Evolutionary conservation across 2,888 invertebrate species (phyloP), one percentile per base, ranked within the genome.

Genomic region (Hirudinaria manillensis): DNA sequence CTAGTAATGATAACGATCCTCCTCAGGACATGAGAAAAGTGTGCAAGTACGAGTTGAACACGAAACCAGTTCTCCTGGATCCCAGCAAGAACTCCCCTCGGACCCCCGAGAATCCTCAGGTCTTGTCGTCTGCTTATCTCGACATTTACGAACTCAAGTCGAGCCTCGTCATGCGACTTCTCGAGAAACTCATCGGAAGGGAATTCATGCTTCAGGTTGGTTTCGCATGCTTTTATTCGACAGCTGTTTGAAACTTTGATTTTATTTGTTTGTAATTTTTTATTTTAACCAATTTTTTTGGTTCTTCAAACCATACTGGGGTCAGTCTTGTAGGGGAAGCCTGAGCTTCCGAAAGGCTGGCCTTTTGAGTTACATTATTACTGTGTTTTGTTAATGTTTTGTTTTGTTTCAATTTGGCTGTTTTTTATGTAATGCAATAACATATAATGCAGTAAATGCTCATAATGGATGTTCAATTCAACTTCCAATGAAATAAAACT

Each of bases 171-270:
- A 90, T 99, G 78, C 88, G 98, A 68, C 97, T 99, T 95, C 87
- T 99, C 82, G 97, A 98, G 84, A 93, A 94, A 83, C 89, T 96
- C 72, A 94, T 99, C 76, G 98, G 98, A 0, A 92, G 92, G 83
- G 95, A 97, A 85, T 87, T 97, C 13, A 88, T 98, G 0, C 88
- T 98, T 21, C 96, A 98, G 88, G 93, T 89, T 68, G 45, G 45
- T 45, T 45, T 45, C 13, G 4, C 36, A 10, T 36, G 36, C 36
- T n/a, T n/a, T n/a, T n/a, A n/a, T n/a, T n/a, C n/a, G n/a, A n/a
- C n/a, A n/a, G n/a, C n/a, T n/a, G n/a, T n/a, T n/a, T n/a, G n/a
- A n/a, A n/a, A n/a, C n/a, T n/a, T n/a, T n/a, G n/a, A n/a, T n/a
- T n/a, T n/a, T n/a, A n/a, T n/a, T n/a, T n/a, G n/a, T n/a, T n/a